Conservation (phyloP, 2,888 invertebrate species). For the Eupithecia inturbata region DNA sequence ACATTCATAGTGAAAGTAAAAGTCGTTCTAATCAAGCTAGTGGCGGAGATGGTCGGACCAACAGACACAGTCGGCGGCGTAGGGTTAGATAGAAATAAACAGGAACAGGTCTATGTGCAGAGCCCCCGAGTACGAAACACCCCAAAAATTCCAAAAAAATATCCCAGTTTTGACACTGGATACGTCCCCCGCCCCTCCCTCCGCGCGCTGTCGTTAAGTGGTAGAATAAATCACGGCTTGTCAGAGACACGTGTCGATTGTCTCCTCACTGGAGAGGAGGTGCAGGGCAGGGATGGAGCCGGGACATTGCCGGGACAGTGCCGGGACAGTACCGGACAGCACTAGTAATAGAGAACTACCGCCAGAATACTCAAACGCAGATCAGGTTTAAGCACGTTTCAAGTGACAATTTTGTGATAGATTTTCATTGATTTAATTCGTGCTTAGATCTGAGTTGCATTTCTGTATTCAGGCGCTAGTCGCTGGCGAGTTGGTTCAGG, state of each 20-base stretch:
- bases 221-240: conserved; percentile 41
- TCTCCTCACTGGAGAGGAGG: conserved; percentile 18
- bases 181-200: background rate
- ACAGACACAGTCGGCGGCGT: too few species aligned
- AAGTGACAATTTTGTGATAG: too few species aligned
- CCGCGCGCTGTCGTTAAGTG: conserved; percentile 40
- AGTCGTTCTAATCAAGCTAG: too few species aligned
- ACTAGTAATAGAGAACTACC: background rate
- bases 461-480: too few species aligned
- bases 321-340: background rate
- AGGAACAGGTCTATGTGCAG: background rate
- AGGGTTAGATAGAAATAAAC: too few species aligned
- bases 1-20: too few species aligned
- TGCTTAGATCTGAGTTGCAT: too few species aligned
- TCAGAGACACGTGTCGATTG: conserved; percentile 43
- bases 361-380: background rate
- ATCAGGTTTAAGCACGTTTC: background rate
- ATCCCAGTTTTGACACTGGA: background rate
- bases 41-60: too few species aligned
- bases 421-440: too few species aligned
- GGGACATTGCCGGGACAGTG: background rate
- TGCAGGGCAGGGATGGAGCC: background rate
- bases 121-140: background rate
- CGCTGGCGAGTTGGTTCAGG: too few species aligned
- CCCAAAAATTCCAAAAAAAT: background rate